Percentiles rank a stretch among this genome's conserved stretches.
Evolutionary conservation across 2,113 vertebrate genomes (phyloP).

Genomic region (Rhinopomastus cyanomelas): DNA sequence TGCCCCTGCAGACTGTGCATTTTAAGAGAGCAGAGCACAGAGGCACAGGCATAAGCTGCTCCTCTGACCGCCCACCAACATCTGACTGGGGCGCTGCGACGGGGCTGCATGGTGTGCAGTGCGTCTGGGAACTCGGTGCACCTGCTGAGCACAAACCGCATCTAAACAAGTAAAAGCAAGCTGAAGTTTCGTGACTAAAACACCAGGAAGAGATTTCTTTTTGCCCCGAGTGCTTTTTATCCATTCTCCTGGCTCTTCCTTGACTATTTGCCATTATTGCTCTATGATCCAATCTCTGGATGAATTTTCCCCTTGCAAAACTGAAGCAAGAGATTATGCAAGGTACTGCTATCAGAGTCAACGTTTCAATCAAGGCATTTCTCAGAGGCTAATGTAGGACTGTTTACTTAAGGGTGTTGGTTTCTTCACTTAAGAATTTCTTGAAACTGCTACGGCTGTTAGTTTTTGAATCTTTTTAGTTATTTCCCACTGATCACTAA

Average conservation of each 20-base stretch:
- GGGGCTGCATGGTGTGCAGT: accelerated
- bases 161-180: not conserved
- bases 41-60: not conserved
- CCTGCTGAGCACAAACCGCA: not conserved
- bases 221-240: not conserved
- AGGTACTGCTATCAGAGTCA: not conserved
- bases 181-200: not conserved
- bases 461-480: slow-evolving; percentile 11
- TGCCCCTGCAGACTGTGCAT: not conserved
- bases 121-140: not conserved
- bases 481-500: slow-evolving; percentile 8
- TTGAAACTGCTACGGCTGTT: not conserved
- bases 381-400: not conserved
- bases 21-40: not conserved
- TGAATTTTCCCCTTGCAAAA: not conserved
- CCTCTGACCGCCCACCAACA: accelerated
- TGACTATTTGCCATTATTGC: not conserved
- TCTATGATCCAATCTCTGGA: not conserved
- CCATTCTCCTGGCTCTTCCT: not conserved
- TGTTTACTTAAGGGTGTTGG: not conserved
- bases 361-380: not conserved
- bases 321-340: not conserved
- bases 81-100: not conserved
- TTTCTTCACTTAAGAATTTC: not conserved
- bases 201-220: not conserved